A percentile compares a stretch with the other conserved stretches of the same genome.
phyloP scores from a whole-genome alignment of 2,888 invertebrate species.

The Lithodes maja region DNA sequence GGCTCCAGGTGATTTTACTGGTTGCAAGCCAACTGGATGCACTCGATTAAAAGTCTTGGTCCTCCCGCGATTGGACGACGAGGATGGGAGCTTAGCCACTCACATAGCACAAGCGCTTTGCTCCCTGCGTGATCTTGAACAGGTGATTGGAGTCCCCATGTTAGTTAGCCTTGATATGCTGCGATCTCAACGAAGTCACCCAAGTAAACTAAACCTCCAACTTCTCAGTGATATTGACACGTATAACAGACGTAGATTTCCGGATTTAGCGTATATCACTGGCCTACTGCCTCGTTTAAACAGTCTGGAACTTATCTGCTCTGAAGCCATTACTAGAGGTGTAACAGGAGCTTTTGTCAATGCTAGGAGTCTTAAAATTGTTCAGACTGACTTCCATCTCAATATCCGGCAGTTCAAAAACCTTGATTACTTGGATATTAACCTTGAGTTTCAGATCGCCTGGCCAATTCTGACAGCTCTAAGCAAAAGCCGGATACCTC shows the following conservation, averaged over 20 bases:
- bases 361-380: constrained; percentile 48
- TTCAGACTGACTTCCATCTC: constrained; percentile 50
- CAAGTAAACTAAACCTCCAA: constrained; percentile 19
- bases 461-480: constrained; percentile 64
- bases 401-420: constrained; percentile 43
- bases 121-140: constrained; percentile 51
- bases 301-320: constrained; percentile 54
- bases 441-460: constrained; percentile 60
- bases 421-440: constrained; percentile 60
- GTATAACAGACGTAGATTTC: constrained; percentile 57
- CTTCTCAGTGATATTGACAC: constrained; percentile 64
- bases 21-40: constrained; percentile 39
- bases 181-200: neutral
- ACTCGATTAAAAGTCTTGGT: constrained; percentile 47
- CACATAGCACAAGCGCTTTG: constrained; percentile 50
- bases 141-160: constrained; percentile 60
- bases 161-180: constrained; percentile 39
- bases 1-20: constrained; percentile 60
- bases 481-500: constrained; percentile 40
- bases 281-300: constrained; percentile 47
- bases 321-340: constrained; percentile 35
- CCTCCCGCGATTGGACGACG: constrained; percentile 65
- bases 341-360: constrained; percentile 34
- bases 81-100: constrained; percentile 51
- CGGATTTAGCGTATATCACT: constrained; percentile 49